Evolutionary conservation across 2,888 invertebrate genomes (phyloP).

Genomic region (Petrophora chlorosata): DNA sequence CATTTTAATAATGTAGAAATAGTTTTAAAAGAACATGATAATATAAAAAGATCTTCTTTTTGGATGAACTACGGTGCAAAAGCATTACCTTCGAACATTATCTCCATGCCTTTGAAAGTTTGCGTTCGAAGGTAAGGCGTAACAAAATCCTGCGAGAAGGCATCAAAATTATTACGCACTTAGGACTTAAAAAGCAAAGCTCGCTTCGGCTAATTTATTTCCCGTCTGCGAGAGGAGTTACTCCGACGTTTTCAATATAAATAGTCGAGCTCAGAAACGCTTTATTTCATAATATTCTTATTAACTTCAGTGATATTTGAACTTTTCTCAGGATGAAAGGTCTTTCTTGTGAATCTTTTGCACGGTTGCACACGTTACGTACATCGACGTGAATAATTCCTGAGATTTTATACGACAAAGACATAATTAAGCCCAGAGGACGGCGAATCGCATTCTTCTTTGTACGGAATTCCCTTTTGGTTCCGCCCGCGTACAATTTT

Average conservation of each 20-base stretch:
- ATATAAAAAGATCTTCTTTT: too few species aligned
- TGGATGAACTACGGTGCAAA: too few species aligned
- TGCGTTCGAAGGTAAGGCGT: too few species aligned
- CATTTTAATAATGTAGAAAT: too few species aligned
- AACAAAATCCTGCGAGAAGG: too few species aligned
- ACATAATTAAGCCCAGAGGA: slow-evolving; percentile 74
- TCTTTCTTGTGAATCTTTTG: slow-evolving; percentile 1
- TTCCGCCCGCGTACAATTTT: slow-evolving; percentile 42
- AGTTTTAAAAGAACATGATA: too few species aligned
- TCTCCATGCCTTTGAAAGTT: too few species aligned
- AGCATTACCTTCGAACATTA: too few species aligned
- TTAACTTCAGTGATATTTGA: background rate
- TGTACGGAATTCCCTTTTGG: slow-evolving; percentile 59
- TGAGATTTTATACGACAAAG: slow-evolving; percentile 56
- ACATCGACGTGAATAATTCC: slow-evolving; percentile 60
- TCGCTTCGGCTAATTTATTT: slow-evolving; percentile 1
- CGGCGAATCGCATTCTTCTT: slow-evolving; percentile 56
- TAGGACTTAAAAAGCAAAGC: background rate
- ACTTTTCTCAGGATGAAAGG: background rate
- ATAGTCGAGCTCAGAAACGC: too few species aligned
- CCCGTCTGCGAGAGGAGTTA: background rate
- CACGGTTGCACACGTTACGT: slow-evolving; percentile 29
- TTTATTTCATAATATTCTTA: too few species aligned
- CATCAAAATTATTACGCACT: slow-evolving; percentile 4
- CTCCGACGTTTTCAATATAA: background rate